Evolutionary conservation across 2,797 vertebrate species (phyloP).

Genomic region (Peromyscus eremicus): DNA sequence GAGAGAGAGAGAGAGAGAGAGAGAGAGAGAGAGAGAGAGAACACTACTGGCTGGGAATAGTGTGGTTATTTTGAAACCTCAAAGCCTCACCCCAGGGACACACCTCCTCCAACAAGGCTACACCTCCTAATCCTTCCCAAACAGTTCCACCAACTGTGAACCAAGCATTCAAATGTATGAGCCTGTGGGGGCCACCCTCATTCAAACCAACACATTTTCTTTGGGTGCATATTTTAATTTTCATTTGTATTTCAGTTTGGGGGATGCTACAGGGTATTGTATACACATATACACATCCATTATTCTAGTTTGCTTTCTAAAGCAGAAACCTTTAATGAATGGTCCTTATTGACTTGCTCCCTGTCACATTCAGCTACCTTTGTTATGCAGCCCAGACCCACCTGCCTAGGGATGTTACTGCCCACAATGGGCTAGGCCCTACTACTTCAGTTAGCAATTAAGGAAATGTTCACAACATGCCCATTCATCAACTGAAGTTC

Average conservation of each 20-base stretch:
- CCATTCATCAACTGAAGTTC: no score
- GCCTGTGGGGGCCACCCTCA: neutral
- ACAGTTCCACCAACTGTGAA: neutral
- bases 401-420: neutral
- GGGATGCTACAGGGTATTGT: neutral
- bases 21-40: neutral
- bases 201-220: neutral
- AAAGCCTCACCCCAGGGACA: neutral
- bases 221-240: constrained; percentile 52
- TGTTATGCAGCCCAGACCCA: neutral
- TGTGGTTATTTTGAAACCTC: neutral
- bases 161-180: neutral
- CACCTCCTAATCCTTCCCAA: neutral
- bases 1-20: neutral
- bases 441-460: no score
- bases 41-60: neutral
- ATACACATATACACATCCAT: neutral
- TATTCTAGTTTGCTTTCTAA: neutral
- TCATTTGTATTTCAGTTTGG: constrained; percentile 16
- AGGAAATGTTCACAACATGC: no score
- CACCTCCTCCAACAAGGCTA: neutral
- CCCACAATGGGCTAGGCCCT: neutral
- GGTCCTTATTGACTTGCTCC: no score
- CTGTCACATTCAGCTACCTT: neutral
- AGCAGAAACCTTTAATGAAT: neutral